These are phyloP conservation scores for Pelecanus crispus DNA, from an alignment of 2,113 vertebrate species.

Conservation along the genomic window DNA sequence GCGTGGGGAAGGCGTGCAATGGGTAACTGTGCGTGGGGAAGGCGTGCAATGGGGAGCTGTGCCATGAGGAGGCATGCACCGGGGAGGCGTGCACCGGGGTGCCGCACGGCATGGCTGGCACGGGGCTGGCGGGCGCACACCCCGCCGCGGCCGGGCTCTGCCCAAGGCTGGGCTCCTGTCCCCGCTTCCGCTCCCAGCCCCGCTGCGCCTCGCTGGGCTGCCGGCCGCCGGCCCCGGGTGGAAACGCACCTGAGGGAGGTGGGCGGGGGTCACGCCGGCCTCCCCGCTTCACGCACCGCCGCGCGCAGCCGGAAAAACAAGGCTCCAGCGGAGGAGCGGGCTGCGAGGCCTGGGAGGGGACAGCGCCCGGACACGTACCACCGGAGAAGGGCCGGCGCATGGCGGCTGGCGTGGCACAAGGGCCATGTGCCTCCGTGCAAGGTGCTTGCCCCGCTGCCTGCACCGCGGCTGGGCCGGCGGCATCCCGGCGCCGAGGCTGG, in stretches of 20 bases:
- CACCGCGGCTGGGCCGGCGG: accelerated
- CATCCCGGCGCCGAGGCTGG: accelerated
- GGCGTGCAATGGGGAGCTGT: accelerated
- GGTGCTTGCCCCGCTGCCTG: neutral
- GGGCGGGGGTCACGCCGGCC: neutral
- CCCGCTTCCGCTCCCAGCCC: neutral
- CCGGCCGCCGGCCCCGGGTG: neutral
- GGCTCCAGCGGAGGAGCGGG: neutral
- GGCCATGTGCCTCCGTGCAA: neutral
- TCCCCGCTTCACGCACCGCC: neutral
- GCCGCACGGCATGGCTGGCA: accelerated
- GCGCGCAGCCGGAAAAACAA: neutral
- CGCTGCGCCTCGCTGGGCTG: neutral
- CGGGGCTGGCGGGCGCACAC: accelerated
- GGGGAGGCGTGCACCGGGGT: neutral
- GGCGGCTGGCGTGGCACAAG: accelerated
- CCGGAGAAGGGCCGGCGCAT: neutral
- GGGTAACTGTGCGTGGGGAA: neutral
- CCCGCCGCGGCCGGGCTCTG: neutral
- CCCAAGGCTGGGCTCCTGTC: neutral
- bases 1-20: neutral
- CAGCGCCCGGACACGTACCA: accelerated
- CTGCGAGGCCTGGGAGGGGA: neutral
- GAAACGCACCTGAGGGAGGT: slow-evolving; percentile 22
- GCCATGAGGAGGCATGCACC: neutral